These are phyloP conservation scores for Aphrocallistes beatrix DNA, from an alignment of 37 sponge, comb jelly and placozoan species.

Conservation along the genomic window DNA sequence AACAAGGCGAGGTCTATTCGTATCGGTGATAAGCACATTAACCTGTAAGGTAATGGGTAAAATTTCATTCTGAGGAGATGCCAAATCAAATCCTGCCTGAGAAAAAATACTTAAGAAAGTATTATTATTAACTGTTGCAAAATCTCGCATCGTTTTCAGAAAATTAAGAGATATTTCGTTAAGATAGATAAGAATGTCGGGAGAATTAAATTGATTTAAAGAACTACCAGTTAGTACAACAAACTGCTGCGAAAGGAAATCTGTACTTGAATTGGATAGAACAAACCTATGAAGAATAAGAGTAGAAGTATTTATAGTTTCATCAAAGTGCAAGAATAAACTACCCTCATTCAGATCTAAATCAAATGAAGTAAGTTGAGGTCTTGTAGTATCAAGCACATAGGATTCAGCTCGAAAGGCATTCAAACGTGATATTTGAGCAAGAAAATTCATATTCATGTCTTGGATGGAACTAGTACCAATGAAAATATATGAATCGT, in stretches of 20 bases:
- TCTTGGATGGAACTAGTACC: constrained; percentile 20
- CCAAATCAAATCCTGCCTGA: background rate
- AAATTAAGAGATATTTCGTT: constrained; percentile 30
- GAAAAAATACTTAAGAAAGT: background rate
- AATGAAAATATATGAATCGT: constrained; percentile 40
- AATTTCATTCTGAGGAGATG: background rate
- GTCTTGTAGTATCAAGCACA: constrained; percentile 23
- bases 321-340: constrained; percentile 30
- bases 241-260: background rate
- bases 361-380: constrained; percentile 22
- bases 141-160: background rate
- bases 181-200: constrained; percentile 32
- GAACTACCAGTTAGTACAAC: background rate
- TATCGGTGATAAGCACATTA: background rate
- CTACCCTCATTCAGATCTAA: constrained; percentile 31
- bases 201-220: background rate
- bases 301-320: constrained; percentile 28
- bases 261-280: constrained; percentile 31
- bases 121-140: background rate
- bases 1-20: background rate
- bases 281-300: constrained; percentile 41
- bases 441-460: constrained; percentile 21
- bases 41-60: background rate
- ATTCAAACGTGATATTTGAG: background rate
- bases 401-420: constrained; percentile 19